Evolutionary conservation across 2,888 invertebrate species (phyloP).

Genomic region (Polydesmus complanatus): DNA sequence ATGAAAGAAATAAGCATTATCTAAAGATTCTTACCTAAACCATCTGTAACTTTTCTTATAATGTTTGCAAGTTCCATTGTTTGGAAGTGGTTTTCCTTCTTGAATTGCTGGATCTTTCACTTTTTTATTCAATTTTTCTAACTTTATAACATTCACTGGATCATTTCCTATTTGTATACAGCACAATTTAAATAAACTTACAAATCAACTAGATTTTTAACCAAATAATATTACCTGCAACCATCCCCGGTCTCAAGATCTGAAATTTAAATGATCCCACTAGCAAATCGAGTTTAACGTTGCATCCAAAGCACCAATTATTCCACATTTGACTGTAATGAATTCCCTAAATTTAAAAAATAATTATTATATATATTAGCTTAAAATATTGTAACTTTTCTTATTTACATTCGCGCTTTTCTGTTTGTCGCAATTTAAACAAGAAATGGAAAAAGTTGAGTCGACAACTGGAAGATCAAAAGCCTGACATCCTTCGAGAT

Average conservation of each 20-base stretch:
- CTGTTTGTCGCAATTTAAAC: conserved; percentile 31
- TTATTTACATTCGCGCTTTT: conserved; percentile 27
- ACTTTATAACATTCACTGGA: conserved; percentile 6
- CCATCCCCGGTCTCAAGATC: conserved; percentile 6
- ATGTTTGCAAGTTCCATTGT: conserved; percentile 35
- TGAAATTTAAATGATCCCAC: conserved; percentile 25
- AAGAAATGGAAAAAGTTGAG: conserved; percentile 27
- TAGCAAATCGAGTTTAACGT: conserved; percentile 29
- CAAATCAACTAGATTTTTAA: background rate
- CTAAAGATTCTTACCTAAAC: conserved; percentile 29
- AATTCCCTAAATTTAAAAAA: conserved; percentile 27
- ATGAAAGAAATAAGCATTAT: background rate
- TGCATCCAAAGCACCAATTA: conserved; percentile 32
- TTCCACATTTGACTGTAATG: conserved; percentile 28
- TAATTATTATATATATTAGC: background rate
- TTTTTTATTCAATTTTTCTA: conserved; percentile 16
- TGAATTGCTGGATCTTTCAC: conserved; percentile 31
- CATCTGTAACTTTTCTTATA: conserved; percentile 38
- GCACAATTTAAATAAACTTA: background rate
- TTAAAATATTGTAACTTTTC: too few relatives aligned
- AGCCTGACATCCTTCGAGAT: conserved; percentile 29
- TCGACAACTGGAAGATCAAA: conserved; percentile 32
- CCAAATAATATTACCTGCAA: conserved; percentile 2
- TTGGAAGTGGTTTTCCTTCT: conserved; percentile 33
- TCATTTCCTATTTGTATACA: conserved; percentile 3